Percentiles rank a stretch among this genome's conserved stretches.
These are phyloP conservation scores for Buceros bicornis DNA, from an alignment of 2,797 vertebrate genomes.

Conservation along the genomic window DNA sequence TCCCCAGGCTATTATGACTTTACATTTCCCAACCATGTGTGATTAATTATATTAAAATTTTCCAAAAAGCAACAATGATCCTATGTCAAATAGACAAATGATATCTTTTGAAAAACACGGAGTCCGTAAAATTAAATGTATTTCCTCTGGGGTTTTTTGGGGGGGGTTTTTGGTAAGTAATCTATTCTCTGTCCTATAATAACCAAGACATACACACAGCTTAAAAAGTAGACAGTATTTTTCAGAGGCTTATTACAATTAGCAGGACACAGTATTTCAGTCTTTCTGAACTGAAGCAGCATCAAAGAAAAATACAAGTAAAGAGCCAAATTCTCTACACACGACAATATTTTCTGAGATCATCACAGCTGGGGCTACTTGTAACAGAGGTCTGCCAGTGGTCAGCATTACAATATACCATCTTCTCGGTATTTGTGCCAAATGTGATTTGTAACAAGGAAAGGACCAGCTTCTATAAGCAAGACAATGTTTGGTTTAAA, in stretches of 20 bases:
- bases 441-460: constrained; percentile 25
- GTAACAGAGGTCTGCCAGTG: not conserved
- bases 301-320: not conserved
- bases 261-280: not conserved
- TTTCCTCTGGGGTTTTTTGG: not conserved
- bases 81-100: constrained; percentile 15
- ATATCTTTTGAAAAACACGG: not conserved
- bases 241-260: not conserved
- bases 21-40: not conserved
- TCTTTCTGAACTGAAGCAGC: not conserved
- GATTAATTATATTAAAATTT: constrained; percentile 55
- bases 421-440: not conserved
- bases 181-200: not conserved
- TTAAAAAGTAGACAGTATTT: not conserved
- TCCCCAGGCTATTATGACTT: not conserved
- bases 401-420: not conserved
- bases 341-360: not conserved
- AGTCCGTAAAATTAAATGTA: not conserved
- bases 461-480: not conserved
- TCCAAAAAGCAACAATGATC: constrained; percentile 33
- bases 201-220: not conserved
- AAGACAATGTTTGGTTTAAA: not conserved
- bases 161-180: not conserved
- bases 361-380: not conserved
- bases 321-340: not conserved